Evolutionary conservation across 2,797 vertebrate genomes (phyloP), one percentile per base, ranked within the genome.

Genomic region (Sebastes ruberrimus): DNA sequence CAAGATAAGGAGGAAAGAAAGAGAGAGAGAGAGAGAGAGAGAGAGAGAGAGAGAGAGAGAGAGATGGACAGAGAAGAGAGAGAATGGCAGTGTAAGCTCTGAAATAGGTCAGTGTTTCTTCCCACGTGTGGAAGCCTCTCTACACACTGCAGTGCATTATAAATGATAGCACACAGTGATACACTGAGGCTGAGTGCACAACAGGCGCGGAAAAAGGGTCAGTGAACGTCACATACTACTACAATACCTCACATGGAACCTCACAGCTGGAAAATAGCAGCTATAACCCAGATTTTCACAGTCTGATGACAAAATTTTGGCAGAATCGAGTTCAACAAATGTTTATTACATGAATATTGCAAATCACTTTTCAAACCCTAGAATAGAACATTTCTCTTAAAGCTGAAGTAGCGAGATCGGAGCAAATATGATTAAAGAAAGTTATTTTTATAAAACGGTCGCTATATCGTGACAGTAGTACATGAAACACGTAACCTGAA

Each of bases 71-170:
- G 14, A 71, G 16, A 72, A 52, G 18, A 65, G 38, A 69, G 35
- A 64, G 8, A 52, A 33, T 23, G 27, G 16, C 7, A 73, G 63
- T 35, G 60, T 55, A 78, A 61, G 42, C 60, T 25, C 32, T 62
- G 68, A 89, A 87, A 64, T 84, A 77, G 86, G 88, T 87, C 86
- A 89, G 42, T 25, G 49, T 42, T 71, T 65, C 57, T 62, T 70
- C 70, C 27, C 72, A 63, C 16, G 0, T 75, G 60, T 85, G 59
- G 28, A 78, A 42, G n/a, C 13, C 30, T 74, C 27, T 71, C 55
- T 11, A 30, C 53, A 73, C 23, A 28, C 62, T 35, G 42, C 62
- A 67, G 76, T 70, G 76, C 68, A 79, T 81, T 78, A 82, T 69
- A 53, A 68, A 84, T 87, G 66, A 84, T 65, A 27, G 30, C 62